Conservation (phyloP, 1,140 invertebrate genomes). For the Drosophila ogumai region DNA sequence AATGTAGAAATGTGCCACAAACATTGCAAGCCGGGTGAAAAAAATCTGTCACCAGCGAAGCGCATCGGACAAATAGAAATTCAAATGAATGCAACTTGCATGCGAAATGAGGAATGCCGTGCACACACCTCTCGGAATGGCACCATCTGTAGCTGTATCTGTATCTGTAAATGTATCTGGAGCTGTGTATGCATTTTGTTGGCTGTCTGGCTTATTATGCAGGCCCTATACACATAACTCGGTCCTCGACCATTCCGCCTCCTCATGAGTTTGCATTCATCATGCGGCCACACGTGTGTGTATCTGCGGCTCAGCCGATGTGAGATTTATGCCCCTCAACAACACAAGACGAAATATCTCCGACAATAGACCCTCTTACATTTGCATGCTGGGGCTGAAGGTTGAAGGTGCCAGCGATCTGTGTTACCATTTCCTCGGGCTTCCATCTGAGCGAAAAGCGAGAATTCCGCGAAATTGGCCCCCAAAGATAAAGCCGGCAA, state of each 20-base stretch:
- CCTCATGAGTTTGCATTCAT: conserved; percentile 56
- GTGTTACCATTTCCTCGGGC: not conserved
- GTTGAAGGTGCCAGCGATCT: conserved; percentile 32
- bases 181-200: conserved; percentile 34
- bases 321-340: conserved; percentile 70
- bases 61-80: conserved; percentile 39
- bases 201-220: conserved; percentile 53
- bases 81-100: conserved; percentile 69
- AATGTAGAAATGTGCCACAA: conserved; percentile 13
- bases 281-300: conserved; percentile 27
- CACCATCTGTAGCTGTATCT: conserved; percentile 21
- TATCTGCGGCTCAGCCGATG: conserved; percentile 21
- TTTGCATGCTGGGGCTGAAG: conserved; percentile 53
- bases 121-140: conserved; percentile 14
- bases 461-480: conserved; percentile 47
- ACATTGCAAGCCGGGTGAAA: conserved; percentile 13
- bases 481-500: conserved; percentile 50
- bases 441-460: conserved; percentile 1
- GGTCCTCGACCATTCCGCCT: conserved; percentile 11
- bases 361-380: conserved; percentile 55
- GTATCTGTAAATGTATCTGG: conserved; percentile 1
- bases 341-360: conserved; percentile 46
- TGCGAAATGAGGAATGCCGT: conserved; percentile 43
- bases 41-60: conserved; percentile 28
- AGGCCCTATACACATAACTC: conserved; percentile 26